A percentile compares a stretch with the other conserved stretches of the same genome.
Evolutionary conservation across 2,113 vertebrate species (phyloP).

Genomic region (Colius striatus): DNA sequence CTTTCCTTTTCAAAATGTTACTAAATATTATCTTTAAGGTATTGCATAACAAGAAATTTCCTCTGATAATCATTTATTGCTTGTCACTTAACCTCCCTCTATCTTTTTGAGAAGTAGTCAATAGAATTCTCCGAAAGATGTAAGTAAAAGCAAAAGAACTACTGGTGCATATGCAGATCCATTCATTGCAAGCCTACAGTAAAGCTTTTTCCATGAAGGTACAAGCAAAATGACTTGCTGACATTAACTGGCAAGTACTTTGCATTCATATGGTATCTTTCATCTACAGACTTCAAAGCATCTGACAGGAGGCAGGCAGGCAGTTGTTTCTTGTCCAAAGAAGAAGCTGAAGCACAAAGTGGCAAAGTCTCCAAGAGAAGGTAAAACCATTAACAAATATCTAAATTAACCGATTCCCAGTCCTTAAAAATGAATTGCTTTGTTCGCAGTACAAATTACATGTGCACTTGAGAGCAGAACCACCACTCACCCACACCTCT

Average conservation of each 20-base stretch:
- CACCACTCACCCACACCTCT: neutral
- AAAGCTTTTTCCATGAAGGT: constrained; percentile 47
- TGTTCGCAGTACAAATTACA: neutral
- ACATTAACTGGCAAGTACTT: constrained; percentile 59
- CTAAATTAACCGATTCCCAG: constrained; percentile 4
- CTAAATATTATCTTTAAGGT: neutral
- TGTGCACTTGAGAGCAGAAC: neutral
- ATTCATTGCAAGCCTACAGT: constrained; percentile 42
- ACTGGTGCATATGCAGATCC: constrained; percentile 48
- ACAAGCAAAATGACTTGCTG: constrained; percentile 61
- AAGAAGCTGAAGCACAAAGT: neutral
- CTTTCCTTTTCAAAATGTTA: constrained; percentile 27
- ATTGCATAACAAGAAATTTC: neutral
- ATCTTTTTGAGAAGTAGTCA: constrained; percentile 16
- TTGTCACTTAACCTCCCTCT: constrained; percentile 18
- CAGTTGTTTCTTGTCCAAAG: neutral
- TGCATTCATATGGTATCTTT: constrained; percentile 66
- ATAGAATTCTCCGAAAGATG: constrained; percentile 12
- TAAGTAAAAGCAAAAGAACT: constrained; percentile 5
- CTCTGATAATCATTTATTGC: neutral
- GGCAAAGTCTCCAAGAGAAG: constrained; percentile 32
- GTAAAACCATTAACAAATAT: constrained; percentile 50
- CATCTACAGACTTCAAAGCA: constrained; percentile 65
- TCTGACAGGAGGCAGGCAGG: constrained; percentile 51
- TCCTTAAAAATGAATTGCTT: neutral